phyloP scores from a whole-genome alignment of 1,140 invertebrate species.

The Orchesella cincta region DNA sequence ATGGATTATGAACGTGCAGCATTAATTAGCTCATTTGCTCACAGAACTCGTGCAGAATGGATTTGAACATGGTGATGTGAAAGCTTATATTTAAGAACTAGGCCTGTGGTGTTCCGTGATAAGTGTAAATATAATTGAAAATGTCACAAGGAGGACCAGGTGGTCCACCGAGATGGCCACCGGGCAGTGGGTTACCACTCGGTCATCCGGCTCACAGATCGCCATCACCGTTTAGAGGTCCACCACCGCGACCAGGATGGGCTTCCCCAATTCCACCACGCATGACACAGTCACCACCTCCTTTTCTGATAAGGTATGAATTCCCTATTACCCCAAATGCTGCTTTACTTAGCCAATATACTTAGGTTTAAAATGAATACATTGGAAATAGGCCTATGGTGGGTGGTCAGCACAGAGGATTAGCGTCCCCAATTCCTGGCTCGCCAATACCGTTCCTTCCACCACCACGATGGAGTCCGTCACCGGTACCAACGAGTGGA shows the following conservation, averaged over 20 bases:
- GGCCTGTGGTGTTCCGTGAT: background rate
- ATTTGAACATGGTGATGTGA: no score
- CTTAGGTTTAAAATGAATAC: no score
- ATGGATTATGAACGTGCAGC: no score
- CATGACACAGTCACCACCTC: conserved; percentile 47
- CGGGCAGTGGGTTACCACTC: conserved; percentile 32
- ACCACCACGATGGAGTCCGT: conserved; percentile 44
- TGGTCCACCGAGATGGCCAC: conserved; percentile 32
- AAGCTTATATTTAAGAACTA: no score
- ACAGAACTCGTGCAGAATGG: no score
- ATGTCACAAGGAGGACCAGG: conserved; percentile 23
- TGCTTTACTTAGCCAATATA: background rate
- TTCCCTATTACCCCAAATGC: no score
- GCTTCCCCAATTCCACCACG: conserved; percentile 40
- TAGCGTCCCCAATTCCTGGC: conserved; percentile 33
- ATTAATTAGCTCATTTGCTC: no score
- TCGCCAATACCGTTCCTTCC: conserved; percentile 38
- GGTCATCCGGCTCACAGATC: conserved; percentile 15
- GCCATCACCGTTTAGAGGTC: conserved; percentile 36
- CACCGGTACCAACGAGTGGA: conserved; percentile 14
- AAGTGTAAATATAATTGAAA: background rate
- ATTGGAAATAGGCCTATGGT: conserved; percentile 40
- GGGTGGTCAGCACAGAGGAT: conserved; percentile 20
- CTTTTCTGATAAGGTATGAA: conserved; percentile 45
- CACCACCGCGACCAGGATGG: conserved; percentile 41